Conservation (phyloP, 2,888 invertebrate species). For the Heteropelma amictum region DNA sequence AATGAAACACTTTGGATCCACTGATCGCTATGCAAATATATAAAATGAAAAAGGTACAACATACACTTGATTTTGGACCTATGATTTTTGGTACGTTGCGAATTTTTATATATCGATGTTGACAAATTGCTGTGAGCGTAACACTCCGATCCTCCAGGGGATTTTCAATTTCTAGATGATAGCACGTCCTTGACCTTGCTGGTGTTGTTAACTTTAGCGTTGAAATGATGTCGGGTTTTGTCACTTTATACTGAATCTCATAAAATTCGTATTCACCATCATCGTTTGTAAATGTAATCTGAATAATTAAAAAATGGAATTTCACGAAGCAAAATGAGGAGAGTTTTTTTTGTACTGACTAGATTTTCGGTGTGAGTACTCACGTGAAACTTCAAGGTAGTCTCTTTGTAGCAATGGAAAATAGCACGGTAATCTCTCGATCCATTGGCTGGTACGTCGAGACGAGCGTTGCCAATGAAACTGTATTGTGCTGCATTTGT, state of each 20-base stretch:
- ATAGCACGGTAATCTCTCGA: conserved; percentile 62
- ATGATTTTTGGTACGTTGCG: conserved; percentile 55
- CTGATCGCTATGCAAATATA: not conserved
- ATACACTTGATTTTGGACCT: conserved; percentile 55
- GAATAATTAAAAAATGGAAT: not conserved
- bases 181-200: conserved; percentile 56
- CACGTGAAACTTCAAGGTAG: conserved; percentile 64
- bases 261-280: conserved; percentile 66
- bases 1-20: not conserved
- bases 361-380: not conserved
- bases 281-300: conserved; percentile 65
- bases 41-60: not conserved
- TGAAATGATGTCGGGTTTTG: conserved; percentile 62
- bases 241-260: conserved; percentile 66
- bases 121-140: conserved; percentile 57
- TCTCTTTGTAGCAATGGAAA: conserved; percentile 63
- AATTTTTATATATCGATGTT: conserved; percentile 58
- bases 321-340: not conserved
- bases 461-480: conserved; percentile 60
- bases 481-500: conserved; percentile 45
- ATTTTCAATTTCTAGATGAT: conserved; percentile 63
- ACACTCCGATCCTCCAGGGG: conserved; percentile 56
- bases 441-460: conserved; percentile 63
- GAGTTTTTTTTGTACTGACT: not conserved
- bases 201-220: conserved; percentile 63